Evolutionary conservation across 2,113 vertebrate genomes (phyloP), one percentile per base, ranked within the genome.

Genomic region (Xyrauchen texanus): DNA sequence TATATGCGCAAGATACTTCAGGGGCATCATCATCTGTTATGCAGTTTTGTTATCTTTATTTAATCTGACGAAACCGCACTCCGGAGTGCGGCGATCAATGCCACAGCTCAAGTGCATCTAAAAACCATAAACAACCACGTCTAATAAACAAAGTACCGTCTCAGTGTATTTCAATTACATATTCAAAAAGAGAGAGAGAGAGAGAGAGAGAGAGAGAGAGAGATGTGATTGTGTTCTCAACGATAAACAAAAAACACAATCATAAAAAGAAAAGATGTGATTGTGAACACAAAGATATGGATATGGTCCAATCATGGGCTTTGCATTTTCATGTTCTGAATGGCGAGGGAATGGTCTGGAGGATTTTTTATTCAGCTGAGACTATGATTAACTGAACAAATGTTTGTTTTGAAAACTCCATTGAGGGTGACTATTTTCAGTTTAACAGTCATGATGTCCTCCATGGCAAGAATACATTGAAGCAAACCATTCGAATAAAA

Each of bases 381-480:
- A 79, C 58, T 21, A 76, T 65, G 45, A 81, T 79, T 83, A 83
- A 83, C 81, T 85, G 78, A 81, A 83, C 81, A 79, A 69, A 80
- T 69, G 81, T 80, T 85, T 68, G 68, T 76, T 81, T 79, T 81
- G 81, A 83, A 47, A 74, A 75, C 45, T 45, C 78, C 75, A 58
- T n/a, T 3, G 78, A 78, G 81, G 75, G 65, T 52, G 52, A 44
- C 52, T 64, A 62, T 82, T 77, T 68, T 65, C 68, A 67, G 47
- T 34, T 34, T 76, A 77, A 47, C 62, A 46, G 52, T 80, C 9
- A 34, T 72, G 73, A 82, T n/a, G 65, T 60, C 70, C 60, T 67
- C 49, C 62, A 62, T 57, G 70, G 75, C 69, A 81, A 51, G 76
- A 79, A 85, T 72, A 68, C 45, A 75, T 78, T 71, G 62, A 78